These are phyloP conservation scores for Trinorchestia longiramus DNA, from an alignment of 1,140 invertebrate species.

Conservation along the genomic window DNA sequence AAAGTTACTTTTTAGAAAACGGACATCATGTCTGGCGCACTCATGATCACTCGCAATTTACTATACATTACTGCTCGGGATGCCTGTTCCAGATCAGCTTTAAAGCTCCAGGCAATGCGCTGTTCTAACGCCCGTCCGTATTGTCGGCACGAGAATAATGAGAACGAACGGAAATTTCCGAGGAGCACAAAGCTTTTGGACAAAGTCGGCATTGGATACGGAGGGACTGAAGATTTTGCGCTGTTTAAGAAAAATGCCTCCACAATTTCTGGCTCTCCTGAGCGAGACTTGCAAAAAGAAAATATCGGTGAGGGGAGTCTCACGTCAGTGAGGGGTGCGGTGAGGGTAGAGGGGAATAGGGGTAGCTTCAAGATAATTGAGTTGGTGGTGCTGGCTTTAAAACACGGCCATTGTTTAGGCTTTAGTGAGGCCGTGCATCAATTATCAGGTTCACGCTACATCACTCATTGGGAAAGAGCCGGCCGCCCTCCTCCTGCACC, in stretches of 20 bases:
- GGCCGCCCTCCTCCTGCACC: not conserved
- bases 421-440: slow-evolving; percentile 19
- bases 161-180: not conserved
- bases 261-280: not conserved
- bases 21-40: too few species aligned
- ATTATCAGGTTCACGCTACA: slow-evolving; percentile 31
- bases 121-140: not conserved
- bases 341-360: not conserved
- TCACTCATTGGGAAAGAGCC: slow-evolving; percentile 17
- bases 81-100: not conserved
- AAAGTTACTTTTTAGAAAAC: too few species aligned
- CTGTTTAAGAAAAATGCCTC: not conserved
- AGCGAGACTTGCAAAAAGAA: not conserved
- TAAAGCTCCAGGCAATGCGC: not conserved
- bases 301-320: not conserved
- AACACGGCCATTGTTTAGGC: slow-evolving; percentile 40
- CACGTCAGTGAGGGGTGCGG: not conserved
- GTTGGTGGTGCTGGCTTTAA: slow-evolving; percentile 36
- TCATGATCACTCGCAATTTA: too few species aligned
- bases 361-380: slow-evolving; percentile 42
- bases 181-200: not conserved
- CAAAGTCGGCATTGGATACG: not conserved
- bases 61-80: not conserved
- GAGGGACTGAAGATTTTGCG: not conserved
- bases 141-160: not conserved